These are phyloP conservation scores for Heterohyrax brucei DNA, from an alignment of 2,797 vertebrate genomes.

Conservation along the genomic window DNA sequence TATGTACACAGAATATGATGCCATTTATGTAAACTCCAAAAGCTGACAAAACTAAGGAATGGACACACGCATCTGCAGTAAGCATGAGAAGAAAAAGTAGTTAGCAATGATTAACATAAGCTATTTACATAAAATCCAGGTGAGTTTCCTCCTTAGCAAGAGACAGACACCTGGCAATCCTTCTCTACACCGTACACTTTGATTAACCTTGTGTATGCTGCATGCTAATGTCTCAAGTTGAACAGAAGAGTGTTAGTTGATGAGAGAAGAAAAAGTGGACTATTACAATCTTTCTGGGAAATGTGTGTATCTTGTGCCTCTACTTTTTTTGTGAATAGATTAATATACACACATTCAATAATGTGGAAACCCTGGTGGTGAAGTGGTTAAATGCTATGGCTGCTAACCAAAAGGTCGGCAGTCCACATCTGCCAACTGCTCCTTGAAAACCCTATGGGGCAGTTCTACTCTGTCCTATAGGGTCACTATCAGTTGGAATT, in stretches of 20 bases:
- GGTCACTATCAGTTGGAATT: too few relatives aligned
- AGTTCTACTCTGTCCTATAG: too few relatives aligned
- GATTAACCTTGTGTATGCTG: neutral
- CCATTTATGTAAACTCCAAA: neutral
- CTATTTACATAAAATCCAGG: neutral
- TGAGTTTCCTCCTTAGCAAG: neutral
- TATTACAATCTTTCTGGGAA: neutral
- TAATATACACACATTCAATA: neutral
- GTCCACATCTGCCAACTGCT: too few relatives aligned
- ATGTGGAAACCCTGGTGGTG: too few relatives aligned
- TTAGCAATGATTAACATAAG: neutral
- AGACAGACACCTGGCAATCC: neutral
- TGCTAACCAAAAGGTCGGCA: too few relatives aligned
- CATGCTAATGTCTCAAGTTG: neutral
- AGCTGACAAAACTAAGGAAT: neutral
- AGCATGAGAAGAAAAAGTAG: neutral
- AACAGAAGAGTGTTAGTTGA: neutral
- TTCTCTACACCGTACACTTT: neutral
- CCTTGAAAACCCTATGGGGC: too few relatives aligned
- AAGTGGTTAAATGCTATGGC: too few relatives aligned
- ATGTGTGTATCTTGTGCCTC: neutral
- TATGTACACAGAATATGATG: neutral
- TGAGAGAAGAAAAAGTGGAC: neutral
- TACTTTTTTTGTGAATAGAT: neutral
- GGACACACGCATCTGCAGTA: neutral